Evolutionary conservation across 2,888 invertebrate species (phyloP).

Genomic region (Himalopsyche tibetana): DNA sequence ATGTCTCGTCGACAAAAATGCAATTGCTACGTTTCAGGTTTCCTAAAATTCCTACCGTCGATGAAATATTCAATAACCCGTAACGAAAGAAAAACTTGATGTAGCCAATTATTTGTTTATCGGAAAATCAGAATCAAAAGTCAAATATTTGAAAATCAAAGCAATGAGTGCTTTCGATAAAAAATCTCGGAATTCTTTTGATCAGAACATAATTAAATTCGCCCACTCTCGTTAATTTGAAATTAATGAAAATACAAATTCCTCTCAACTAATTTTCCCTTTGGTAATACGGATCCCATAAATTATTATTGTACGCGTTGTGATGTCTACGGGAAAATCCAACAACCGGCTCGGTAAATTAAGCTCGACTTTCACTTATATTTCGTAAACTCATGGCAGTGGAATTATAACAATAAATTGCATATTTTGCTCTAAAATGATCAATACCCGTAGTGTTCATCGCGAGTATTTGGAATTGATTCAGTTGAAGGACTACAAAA

Average conservation of each 20-base stretch:
- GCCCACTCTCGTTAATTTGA: slow-evolving; percentile 40
- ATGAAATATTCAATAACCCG: too few species aligned
- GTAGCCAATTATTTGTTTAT: slow-evolving; percentile 12
- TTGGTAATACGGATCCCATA: slow-evolving; percentile 2
- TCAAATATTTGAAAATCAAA: slow-evolving; percentile 38
- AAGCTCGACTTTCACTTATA: not conserved
- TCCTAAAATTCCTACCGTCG: too few species aligned
- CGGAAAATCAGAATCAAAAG: not conserved
- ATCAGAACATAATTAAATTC: slow-evolving; percentile 24
- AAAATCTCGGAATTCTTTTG: slow-evolving; percentile 34
- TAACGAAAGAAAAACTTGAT: too few species aligned
- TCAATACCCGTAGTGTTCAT: too few species aligned
- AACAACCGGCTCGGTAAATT: slow-evolving; percentile 7
- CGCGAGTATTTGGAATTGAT: too few species aligned
- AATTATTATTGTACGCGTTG: not conserved
- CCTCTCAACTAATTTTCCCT: slow-evolving; percentile 11
- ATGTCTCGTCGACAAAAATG: too few species aligned
- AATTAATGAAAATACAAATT: slow-evolving; percentile 37
- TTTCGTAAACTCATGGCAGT: too few species aligned
- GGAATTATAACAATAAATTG: too few species aligned
- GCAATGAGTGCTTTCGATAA: slow-evolving; percentile 33
- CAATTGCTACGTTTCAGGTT: too few species aligned
- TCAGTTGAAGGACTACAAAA: too few species aligned
- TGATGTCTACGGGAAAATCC: not conserved
- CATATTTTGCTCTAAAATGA: too few species aligned